These are phyloP conservation scores for Pollenia labialis DNA, from an alignment of 2,888 invertebrate genomes.

Conservation along the genomic window DNA sequence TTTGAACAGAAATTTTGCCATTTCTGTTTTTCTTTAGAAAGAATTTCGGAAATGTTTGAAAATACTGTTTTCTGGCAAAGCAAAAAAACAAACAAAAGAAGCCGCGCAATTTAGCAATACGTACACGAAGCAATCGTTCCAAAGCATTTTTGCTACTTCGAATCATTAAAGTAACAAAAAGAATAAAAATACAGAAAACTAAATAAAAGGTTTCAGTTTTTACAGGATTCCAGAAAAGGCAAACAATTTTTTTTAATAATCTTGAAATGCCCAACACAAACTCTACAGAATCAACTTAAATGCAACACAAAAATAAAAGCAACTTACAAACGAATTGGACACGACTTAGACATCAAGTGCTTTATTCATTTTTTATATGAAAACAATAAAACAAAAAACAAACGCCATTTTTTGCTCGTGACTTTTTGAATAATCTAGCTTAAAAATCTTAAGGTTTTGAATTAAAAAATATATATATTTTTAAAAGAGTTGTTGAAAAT, in stretches of 20 bases:
- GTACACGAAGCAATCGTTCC: constrained; percentile 6
- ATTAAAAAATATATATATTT: constrained; percentile 42
- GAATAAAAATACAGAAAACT: not conserved
- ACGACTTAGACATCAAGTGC: constrained; percentile 63
- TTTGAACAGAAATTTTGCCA: constrained; percentile 44
- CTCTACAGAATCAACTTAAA: constrained; percentile 17
- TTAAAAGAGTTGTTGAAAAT: constrained; percentile 23
- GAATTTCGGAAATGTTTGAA: constrained; percentile 47
- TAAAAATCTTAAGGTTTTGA: constrained; percentile 57
- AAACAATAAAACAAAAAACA: constrained; percentile 29
- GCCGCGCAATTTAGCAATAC: constrained; percentile 44
- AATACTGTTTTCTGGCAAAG: constrained; percentile 13
- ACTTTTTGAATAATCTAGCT: constrained; percentile 67
- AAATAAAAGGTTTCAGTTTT: constrained; percentile 56
- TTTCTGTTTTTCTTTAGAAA: constrained; percentile 47
- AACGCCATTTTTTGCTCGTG: constrained; percentile 65
- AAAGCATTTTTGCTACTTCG: constrained; percentile 42
- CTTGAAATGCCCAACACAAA: constrained; percentile 59
- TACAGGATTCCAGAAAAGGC: constrained; percentile 69
- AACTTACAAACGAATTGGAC: constrained; percentile 54
- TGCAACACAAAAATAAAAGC: not conserved
- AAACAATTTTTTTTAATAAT: constrained; percentile 69
- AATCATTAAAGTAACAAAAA: not conserved
- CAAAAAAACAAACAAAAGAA: constrained; percentile 40
- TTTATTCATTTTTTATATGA: not conserved